Conservation (phyloP, 2,888 invertebrate genomes). For the Cheilosia pagana region DNA sequence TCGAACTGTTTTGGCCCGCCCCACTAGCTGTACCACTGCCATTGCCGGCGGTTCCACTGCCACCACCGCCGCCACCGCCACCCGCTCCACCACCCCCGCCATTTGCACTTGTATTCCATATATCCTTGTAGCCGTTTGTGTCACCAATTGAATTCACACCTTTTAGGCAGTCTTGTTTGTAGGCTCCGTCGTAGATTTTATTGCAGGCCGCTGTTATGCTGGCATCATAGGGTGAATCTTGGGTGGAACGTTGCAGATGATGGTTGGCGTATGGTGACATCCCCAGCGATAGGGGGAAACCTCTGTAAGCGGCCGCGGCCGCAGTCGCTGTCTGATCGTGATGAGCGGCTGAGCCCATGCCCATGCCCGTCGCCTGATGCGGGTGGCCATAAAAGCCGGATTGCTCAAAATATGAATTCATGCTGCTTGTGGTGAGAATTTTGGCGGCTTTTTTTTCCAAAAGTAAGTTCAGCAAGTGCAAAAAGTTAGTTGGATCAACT, state of each 20-base stretch:
- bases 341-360: constrained; percentile 87
- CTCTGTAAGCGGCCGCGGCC: constrained; percentile 89
- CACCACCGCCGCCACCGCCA: constrained; percentile 85
- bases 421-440: constrained; percentile 84
- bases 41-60: constrained; percentile 80
- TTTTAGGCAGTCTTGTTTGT: constrained; percentile 92
- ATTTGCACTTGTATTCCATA: constrained; percentile 85
- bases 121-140: constrained; percentile 86
- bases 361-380: constrained; percentile 89
- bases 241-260: constrained; percentile 90
- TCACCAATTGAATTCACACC: constrained; percentile 84
- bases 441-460: constrained; percentile 81
- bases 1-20: constrained; percentile 80
- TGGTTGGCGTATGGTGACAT: constrained; percentile 94
- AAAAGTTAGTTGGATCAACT: background rate
- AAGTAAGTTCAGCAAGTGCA: constrained; percentile 20
- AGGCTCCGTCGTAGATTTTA: constrained; percentile 85
- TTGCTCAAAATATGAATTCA: constrained; percentile 99
- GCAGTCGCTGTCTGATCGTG: constrained; percentile 88
- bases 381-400: constrained; percentile 97
- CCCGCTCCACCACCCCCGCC: constrained; percentile 86
- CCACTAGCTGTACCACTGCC: constrained; percentile 87
- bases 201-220: constrained; percentile 93
- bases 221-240: constrained; percentile 96
- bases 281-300: constrained; percentile 93